Base-by-base conservation (phyloP, 2,888 invertebrate genomes). In the Enchytraeus crypticus region DNA sequence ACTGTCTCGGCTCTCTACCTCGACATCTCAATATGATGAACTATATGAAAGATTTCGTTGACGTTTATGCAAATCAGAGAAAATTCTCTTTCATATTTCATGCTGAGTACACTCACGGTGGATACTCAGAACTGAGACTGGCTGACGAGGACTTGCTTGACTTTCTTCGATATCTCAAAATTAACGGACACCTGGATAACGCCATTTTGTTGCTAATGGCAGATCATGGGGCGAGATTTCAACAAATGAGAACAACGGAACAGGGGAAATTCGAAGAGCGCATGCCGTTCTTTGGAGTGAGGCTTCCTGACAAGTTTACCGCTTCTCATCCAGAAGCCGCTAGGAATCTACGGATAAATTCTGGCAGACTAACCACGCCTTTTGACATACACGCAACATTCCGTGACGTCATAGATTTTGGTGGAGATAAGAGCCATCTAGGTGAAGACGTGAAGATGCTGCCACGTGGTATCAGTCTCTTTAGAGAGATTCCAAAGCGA, bases 191-290 rank as follows among this genome's bases (percentile, higher is more conserved):
- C 45, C 80, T 92, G 23, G 85, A 92, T 64, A 85, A 90, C 69
- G 90, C 93, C 0, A 74, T 95, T 66, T 79, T 96, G 0, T 85
- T 95, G 59, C 74, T 95, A 2, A 91, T 95, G 90, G 88, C 91
- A 3, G 95, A 96, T 80, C 95, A 96, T 77, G 95, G 95, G 0
- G 70, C 73, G 3, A 71, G 92, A 74, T 92, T 89, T 78, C 86
- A 88, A 0, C 83, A 85, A 57, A 84, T 92, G 5, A 84, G 95
- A 0, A 85, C 87, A 70, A 92, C 92, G 0, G 82, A 90, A 5
- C 92, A 93, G 77, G 95, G 93, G 0, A 91, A 92, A 77, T 85
- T 89, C 61, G 95, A 95, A 72, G 93, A 95, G 75, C 84, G 95
- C 1, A 76, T 93, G 62, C 95, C 95, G 0, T 87, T 91, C 70